These are phyloP conservation scores for Xenopus petersii DNA, from an alignment of 2,797 vertebrate species.

Conservation along the genomic window DNA sequence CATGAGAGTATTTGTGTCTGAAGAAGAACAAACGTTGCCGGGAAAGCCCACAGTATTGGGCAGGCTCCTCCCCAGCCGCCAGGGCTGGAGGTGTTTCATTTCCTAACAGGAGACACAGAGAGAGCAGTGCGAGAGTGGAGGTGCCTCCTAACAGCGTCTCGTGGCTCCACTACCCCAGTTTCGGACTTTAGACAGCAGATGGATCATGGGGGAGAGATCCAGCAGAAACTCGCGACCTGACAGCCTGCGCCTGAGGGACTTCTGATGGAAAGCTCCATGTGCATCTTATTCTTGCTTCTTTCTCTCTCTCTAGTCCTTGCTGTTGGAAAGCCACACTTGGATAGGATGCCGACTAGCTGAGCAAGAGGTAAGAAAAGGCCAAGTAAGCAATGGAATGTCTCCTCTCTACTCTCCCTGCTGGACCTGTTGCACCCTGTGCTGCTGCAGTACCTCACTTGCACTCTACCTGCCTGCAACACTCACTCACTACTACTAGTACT, in stretches of 20 bases:
- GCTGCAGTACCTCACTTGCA: too few relatives aligned
- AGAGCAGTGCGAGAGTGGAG: background rate
- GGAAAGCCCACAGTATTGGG: slow-evolving; percentile 27
- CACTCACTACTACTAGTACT: too few relatives aligned
- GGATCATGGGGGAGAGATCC: background rate
- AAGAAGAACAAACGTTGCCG: slow-evolving; percentile 9
- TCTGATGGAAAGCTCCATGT: background rate
- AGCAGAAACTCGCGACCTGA: background rate
- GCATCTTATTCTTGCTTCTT: slow-evolving; percentile 14
- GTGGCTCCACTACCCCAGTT: background rate
- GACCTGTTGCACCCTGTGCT: slow-evolving; percentile 2
- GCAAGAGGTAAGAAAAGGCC: slow-evolving; percentile 81
- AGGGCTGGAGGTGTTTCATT: slow-evolving; percentile 56
- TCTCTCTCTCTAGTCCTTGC: slow-evolving; percentile 74
- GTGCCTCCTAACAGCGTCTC: background rate
- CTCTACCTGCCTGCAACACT: too few relatives aligned
- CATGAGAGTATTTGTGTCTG: too few relatives aligned
- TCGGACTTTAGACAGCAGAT: background rate
- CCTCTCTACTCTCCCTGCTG: background rate
- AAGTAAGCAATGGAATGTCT: background rate
- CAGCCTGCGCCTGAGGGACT: background rate
- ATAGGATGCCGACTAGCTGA: slow-evolving; percentile 69
- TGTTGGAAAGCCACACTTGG: slow-evolving; percentile 73
- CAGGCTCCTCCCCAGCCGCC: slow-evolving; percentile 37
- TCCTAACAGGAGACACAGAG: slow-evolving; percentile 36